Conservation (phyloP, 2,797 vertebrate genomes). For the Microctenopoma steveboyesi region DNA sequence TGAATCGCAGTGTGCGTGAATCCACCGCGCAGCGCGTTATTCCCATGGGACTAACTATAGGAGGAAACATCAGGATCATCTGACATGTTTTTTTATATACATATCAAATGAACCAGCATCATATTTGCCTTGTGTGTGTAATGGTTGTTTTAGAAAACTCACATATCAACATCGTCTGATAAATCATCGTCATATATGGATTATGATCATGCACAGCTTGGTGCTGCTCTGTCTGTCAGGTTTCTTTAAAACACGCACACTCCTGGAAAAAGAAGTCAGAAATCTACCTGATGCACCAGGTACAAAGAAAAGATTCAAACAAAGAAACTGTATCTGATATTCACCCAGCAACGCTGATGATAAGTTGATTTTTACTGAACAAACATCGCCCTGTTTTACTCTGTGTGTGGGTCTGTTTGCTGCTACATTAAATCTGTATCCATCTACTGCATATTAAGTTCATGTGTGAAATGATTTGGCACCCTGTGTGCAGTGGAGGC, state of each 20-base stretch:
- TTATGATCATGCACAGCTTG: conserved; percentile 6
- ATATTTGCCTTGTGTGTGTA: conserved; percentile 19
- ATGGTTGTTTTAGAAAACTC: background rate
- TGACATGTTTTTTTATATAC: conserved; percentile 4
- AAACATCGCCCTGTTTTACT: conserved; percentile 56
- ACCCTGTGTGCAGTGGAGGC: conserved; percentile 15
- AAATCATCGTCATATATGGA: background rate
- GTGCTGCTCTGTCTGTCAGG: conserved; percentile 27
- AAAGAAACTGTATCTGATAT: conserved; percentile 65
- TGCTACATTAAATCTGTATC: conserved; percentile 60
- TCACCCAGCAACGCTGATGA: conserved; percentile 53
- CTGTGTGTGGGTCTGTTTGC: conserved; percentile 53
- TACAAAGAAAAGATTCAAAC: conserved; percentile 50
- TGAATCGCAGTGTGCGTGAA: background rate
- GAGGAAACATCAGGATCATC: conserved; percentile 5
- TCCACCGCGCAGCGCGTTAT: conserved; percentile 6
- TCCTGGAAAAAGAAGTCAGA: conserved; percentile 12
- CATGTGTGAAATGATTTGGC: conserved; percentile 35
- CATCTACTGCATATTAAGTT: conserved; percentile 47
- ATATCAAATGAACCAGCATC: background rate
- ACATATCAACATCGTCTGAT: no score
- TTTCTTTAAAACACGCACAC: conserved; percentile 25
- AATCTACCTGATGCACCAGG: conserved; percentile 17
- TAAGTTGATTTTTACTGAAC: conserved; percentile 63
- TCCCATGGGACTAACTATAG: conserved; percentile 10